These are phyloP conservation scores for Epistrophe grossulariae DNA, from an alignment of 2,888 invertebrate species.

Conservation along the genomic window DNA sequence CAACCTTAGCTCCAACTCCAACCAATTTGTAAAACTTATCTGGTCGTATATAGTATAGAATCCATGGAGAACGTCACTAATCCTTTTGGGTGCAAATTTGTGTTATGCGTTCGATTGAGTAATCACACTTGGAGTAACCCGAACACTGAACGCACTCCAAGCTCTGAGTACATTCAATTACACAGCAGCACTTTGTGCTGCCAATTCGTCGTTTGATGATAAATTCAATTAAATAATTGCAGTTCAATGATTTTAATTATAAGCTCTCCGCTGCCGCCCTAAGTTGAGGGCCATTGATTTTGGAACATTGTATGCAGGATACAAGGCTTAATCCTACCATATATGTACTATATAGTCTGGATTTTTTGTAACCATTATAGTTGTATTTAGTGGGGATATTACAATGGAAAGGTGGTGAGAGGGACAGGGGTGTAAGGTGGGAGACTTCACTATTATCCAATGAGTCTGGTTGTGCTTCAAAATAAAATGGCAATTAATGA, in stretches of 20 bases:
- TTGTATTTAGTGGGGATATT: background rate
- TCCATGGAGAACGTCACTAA: slow-evolving; percentile 36
- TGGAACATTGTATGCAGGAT: slow-evolving; percentile 34
- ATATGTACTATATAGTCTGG: slow-evolving; percentile 15
- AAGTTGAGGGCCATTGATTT: slow-evolving; percentile 64
- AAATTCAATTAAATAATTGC: slow-evolving; percentile 77
- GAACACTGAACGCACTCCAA: slow-evolving; percentile 25
- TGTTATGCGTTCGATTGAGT: slow-evolving; percentile 64
- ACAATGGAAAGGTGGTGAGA: no score
- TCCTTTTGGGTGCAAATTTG: slow-evolving; percentile 59
- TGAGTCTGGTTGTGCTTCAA: slow-evolving; percentile 42
- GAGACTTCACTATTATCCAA: slow-evolving; percentile 51
- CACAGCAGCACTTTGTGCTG: slow-evolving; percentile 62
- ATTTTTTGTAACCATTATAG: slow-evolving; percentile 27
- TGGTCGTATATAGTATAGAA: background rate
- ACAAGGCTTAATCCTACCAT: slow-evolving; percentile 48
- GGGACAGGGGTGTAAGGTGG: background rate
- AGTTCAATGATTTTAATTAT: slow-evolving; percentile 77
- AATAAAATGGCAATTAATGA: slow-evolving; percentile 74
- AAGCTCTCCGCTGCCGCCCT: slow-evolving; percentile 56
- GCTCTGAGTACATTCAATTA: slow-evolving; percentile 64
- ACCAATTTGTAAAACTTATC: slow-evolving; percentile 26
- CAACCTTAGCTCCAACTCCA: background rate
- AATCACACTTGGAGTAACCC: slow-evolving; percentile 67
- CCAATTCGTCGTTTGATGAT: slow-evolving; percentile 66